phyloP scores from a whole-genome alignment of 2,888 invertebrate genomes.

The Exephanes ischioxanthus region DNA sequence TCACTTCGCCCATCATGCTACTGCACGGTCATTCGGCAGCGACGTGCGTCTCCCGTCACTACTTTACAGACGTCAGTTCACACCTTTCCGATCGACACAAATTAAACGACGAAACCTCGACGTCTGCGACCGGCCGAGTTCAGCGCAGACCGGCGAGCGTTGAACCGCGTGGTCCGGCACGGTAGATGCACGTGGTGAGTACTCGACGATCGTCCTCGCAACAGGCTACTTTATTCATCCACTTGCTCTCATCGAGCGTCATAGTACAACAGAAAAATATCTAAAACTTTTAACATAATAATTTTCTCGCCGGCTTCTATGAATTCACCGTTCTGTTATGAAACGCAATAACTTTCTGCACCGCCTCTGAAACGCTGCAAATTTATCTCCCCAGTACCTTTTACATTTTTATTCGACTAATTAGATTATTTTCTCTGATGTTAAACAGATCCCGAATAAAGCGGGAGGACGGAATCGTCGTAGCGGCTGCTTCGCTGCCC shows the following conservation, averaged over 20 bases:
- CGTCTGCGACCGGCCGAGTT: conserved; percentile 11
- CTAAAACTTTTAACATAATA: background rate
- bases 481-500: background rate
- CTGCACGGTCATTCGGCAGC: conserved; percentile 39
- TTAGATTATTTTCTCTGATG: background rate
- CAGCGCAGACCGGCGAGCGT: conserved; percentile 28
- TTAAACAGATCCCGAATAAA: background rate
- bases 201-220: conserved; percentile 4
- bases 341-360: background rate
- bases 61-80: conserved; percentile 10
- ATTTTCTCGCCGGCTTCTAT: background rate
- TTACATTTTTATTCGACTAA: background rate
- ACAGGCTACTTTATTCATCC: background rate
- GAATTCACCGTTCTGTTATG: background rate
- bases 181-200: conserved; percentile 44
- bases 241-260: conserved; percentile 10
- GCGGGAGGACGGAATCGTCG: background rate
- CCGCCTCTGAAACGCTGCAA: background rate
- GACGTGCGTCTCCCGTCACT: background rate
- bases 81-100: conserved; percentile 15
- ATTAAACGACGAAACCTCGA: background rate
- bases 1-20: conserved; percentile 79
- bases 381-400: background rate
- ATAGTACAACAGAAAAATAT: conserved; percentile 9
- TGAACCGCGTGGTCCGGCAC: conserved; percentile 44